A percentile compares a stretch with the other conserved stretches of the same genome.
Evolutionary conservation across 2,888 invertebrate genomes (phyloP).

Genomic region (Deilephila porcellus): DNA sequence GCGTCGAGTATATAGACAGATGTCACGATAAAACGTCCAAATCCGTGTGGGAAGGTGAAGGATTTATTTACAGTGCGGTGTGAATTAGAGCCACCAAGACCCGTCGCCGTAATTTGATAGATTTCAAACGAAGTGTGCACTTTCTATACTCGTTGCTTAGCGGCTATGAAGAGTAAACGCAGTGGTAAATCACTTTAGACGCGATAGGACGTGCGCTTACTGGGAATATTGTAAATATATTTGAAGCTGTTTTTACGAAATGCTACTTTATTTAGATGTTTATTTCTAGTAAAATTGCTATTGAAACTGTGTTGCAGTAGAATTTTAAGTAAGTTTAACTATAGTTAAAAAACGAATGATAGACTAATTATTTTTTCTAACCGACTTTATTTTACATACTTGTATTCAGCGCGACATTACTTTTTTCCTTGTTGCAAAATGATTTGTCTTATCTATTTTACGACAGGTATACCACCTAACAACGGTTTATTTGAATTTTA

Average conservation of each 20-base stretch:
- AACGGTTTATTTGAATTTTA: too few species aligned
- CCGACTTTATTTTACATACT: too few species aligned
- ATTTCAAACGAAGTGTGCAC: slow-evolving; percentile 32
- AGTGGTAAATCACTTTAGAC: slow-evolving; percentile 22
- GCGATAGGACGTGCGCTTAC: too few species aligned
- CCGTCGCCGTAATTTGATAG: slow-evolving; percentile 22
- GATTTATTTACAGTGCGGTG: background rate
- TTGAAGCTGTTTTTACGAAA: too few species aligned
- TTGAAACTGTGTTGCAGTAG: background rate
- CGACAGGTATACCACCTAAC: too few species aligned
- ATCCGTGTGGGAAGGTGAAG: background rate
- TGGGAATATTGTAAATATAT: too few species aligned
- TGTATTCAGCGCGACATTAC: too few species aligned
- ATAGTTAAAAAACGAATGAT: background rate
- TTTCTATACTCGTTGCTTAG: slow-evolving; percentile 36
- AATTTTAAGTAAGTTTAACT: background rate
- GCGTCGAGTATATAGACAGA: background rate
- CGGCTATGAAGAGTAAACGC: slow-evolving; percentile 36
- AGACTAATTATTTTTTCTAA: too few species aligned
- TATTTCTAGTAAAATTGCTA: too few species aligned
- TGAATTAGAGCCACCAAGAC: background rate
- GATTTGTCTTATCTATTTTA: too few species aligned
- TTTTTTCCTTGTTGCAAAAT: too few species aligned
- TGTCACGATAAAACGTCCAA: background rate
- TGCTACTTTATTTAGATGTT: too few species aligned